Base-by-base conservation (phyloP, 2,797 vertebrate species). In the Gouania willdenowi region DNA sequence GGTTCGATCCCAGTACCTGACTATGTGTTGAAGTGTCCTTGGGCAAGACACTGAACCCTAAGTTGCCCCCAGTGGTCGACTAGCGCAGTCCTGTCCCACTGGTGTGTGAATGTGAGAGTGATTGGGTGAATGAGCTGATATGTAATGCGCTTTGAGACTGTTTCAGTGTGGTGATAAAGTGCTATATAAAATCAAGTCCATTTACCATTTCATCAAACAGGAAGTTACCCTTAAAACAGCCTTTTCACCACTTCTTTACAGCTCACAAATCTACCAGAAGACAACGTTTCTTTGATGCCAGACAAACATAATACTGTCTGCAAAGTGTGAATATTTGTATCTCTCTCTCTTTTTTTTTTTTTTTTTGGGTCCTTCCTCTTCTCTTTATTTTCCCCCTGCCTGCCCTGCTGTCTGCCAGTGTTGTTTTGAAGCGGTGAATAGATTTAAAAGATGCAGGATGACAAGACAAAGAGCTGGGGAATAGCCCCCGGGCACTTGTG, bases 391-490 rank as follows among this genome's bases (percentile, higher is more conserved):
- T 16, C 32, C 48, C 33, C 12, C 36, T 42, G 43, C 79, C 45
- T 80, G 76, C 78, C 77, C 79, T 77, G 77, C 78, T 88, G 82
- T 88, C 84, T 88, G 69, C 43, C 79, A 76, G 72, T 75, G 82
- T 87, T 85, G 85, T 85, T 89, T 77, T 82, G 81, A 87, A 79
- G 78, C 73, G 32, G 68, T 81, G 81, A 89, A 87, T 85, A 87
- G 82, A 89, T 88, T 84, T 83, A 75, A 82, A 84, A 89, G 85
- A 90, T 90, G 82, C 83, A 83, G 84, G 83, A 85, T 89, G 88
- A 88, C 86, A 88, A 88, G 88, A 88, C 86, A 89, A 89, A 90
- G 88, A 87, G 79, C 71, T 32, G 48, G 68, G 68, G 81, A 77
- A 78, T 77, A 65, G 79, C 82, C 89, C 68, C 55, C 26, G 59